Evolutionary conservation across 2,888 invertebrate species (phyloP).

Genomic region (Drosophila neotestacea): DNA sequence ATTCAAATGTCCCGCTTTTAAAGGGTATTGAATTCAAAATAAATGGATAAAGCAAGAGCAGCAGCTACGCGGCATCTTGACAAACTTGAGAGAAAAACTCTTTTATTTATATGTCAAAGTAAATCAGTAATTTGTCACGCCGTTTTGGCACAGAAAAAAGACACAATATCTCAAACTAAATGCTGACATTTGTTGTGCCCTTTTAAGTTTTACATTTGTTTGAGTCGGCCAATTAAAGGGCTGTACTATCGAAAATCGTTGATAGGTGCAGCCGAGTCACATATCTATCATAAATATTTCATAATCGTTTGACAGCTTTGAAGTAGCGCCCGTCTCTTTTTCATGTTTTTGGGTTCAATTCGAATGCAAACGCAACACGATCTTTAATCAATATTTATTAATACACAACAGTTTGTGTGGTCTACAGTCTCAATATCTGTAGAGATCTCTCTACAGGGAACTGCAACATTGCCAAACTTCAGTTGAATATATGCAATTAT

Average conservation of each 20-base stretch:
- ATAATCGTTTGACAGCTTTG: conserved; percentile 57
- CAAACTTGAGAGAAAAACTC: conserved; percentile 54
- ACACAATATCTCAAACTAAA: conserved; percentile 49
- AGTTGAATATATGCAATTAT: neutral
- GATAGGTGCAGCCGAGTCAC: conserved; percentile 61
- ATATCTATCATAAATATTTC: conserved; percentile 58
- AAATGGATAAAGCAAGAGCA: conserved; percentile 50
- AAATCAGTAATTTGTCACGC: conserved; percentile 78
- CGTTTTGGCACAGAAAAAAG: conserved; percentile 49
- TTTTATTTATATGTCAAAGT: conserved; percentile 70
- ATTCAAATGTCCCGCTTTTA: neutral
- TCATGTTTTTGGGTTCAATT: conserved; percentile 25
- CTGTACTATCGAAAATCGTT: conserved; percentile 14
- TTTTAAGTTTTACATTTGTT: conserved; percentile 47
- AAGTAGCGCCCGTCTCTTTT: conserved; percentile 38
- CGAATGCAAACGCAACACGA: conserved; percentile 28
- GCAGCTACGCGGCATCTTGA: conserved; percentile 17
- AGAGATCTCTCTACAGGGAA: neutral
- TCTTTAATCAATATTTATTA: conserved; percentile 41
- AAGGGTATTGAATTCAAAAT: conserved; percentile 33
- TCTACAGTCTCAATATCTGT: conserved; percentile 3
- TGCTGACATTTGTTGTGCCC: conserved; percentile 49
- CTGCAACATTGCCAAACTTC: conserved; percentile 16
- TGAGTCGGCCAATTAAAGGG: conserved; percentile 54
- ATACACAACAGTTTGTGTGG: conserved; percentile 31